These are phyloP conservation scores for Eilema caniola DNA, from an alignment of 2,888 invertebrate genomes.

Conservation along the genomic window DNA sequence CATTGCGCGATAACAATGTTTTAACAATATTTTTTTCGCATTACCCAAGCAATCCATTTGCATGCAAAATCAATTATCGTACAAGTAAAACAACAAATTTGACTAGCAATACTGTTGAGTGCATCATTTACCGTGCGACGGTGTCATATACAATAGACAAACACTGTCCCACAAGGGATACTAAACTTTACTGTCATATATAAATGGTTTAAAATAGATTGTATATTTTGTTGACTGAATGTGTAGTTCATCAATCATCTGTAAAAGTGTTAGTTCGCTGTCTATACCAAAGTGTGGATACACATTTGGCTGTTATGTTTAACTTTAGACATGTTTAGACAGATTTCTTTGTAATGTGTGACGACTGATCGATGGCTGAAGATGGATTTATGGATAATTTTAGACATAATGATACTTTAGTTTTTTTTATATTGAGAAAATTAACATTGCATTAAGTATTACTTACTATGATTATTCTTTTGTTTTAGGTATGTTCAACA, in stretches of 20 bases:
- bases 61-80: constrained; percentile 61
- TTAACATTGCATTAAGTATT: neutral
- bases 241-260: constrained; percentile 68
- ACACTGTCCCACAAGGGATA: neutral
- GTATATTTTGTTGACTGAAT: constrained; percentile 9
- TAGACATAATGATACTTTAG: neutral
- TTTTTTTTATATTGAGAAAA: neutral
- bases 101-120: constrained; percentile 71
- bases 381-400: constrained; percentile 4
- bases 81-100: constrained; percentile 66
- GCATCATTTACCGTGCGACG: constrained; percentile 68
- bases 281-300: constrained; percentile 66
- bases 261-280: constrained; percentile 65
- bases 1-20: constrained; percentile 44
- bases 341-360: constrained; percentile 22
- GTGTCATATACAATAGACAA: constrained; percentile 47
- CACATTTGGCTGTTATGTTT: constrained; percentile 62
- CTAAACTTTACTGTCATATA: constrained; percentile 20
- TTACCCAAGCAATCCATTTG: constrained; percentile 61
- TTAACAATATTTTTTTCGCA: constrained; percentile 59
- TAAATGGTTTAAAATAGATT: constrained; percentile 27
- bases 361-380: neutral
- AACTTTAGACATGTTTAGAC: constrained; percentile 49
- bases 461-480: neutral
- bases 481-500: constrained; percentile 8